Base-by-base conservation (phyloP, 2,113 vertebrate genomes). In the Nothobranchius furzeri region DNA sequence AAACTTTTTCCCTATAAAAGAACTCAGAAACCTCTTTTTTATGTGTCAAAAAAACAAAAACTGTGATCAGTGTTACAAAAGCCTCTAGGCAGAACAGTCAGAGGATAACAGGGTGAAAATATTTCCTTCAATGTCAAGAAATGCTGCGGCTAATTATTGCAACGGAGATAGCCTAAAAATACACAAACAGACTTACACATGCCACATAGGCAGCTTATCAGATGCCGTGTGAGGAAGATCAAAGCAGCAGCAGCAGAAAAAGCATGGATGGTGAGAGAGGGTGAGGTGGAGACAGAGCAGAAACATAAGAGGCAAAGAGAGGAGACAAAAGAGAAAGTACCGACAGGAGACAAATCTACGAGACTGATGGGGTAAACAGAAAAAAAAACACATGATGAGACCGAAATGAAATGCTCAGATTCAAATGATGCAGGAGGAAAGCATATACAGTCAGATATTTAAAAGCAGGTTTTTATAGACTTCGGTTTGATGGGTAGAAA, bases 61-160 rank as follows among this genome's bases (percentile, higher is more conserved):
- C 17, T 47, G 14, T 67, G 69, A 79, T 79, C 61, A 45, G 43
- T 72, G 60, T 45, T 63, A 57, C 58, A 67, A 77, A 85, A 79
- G 63, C 77, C 83, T 62, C 7, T 9, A 8, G 79, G 74, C 72
- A 66, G 56, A 77, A 75, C 24, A 82, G 66, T 64, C 56, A 55
- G 68, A 81, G 64, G 79, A 75, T 79, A 75, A 72, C 55, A 76
- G 78, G 64, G 75, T 42, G 30, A 72, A 40, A 73, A 68, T 51
- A 47, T 82, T 81, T 81, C 73, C 60, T 64, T 35, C 59, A 68
- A 67, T 58, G 45, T 61, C 0, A 8, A 66, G 12, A 71, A 63
- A 60, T 59, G 64, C 48, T 63, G 76, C 20, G 36, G 75, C 64
- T 77, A 87, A 82, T 82, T 84, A 86, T 83, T 69, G 75, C 80